Evolutionary conservation across 2,888 invertebrate species (phyloP), one percentile per base, ranked within the genome.

Genomic region (Dryobota labecula): DNA sequence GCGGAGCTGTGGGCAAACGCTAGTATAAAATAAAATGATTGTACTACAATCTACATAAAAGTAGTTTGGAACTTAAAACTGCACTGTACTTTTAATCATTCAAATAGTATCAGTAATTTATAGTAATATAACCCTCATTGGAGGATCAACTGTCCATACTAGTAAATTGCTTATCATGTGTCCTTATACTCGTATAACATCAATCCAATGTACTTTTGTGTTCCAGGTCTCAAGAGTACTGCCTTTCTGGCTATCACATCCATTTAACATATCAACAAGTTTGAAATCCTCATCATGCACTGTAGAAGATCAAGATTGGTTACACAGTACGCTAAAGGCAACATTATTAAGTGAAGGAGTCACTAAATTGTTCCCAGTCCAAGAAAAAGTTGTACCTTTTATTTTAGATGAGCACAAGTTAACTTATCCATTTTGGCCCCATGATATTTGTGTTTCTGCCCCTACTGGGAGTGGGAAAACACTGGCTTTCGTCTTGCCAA

Each of bases 381-480:
- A 99, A 95, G 96, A 96, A 60, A 96, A 97, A 89, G 97, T 98
- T 0, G 97, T 99, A 80, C 98, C 98, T 7, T 98, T 97, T 96
- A 95, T 99, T 63, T 90, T 98, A 45, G 93, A 97, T 85, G 97
- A 97, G 77, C 96, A 97, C 82, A 90, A 95, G 78, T 94, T 97
- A 82, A 96, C 97, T 70, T 90, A 95, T 86, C 94, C 96, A 41
- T 96, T 97, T 85, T 97, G 98, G 94, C 98, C 98, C 0, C 97
- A 98, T 83, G 99, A 99, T 92, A 96, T 99, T 65, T 99, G 99
- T 94, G 98, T 99, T 41, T 99, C 99, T 54, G 99, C 99, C 27
- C 99, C 99, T 1, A 99, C 99, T 2, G 99, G 99, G 27, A 99
- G 99, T 96, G 99, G 99, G 30, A 99, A 99, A 96, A 99, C 99